Evolutionary conservation across 2,797 vertebrate genomes (phyloP).

Genomic region (Ctenochaetus hawaiiensis): DNA sequence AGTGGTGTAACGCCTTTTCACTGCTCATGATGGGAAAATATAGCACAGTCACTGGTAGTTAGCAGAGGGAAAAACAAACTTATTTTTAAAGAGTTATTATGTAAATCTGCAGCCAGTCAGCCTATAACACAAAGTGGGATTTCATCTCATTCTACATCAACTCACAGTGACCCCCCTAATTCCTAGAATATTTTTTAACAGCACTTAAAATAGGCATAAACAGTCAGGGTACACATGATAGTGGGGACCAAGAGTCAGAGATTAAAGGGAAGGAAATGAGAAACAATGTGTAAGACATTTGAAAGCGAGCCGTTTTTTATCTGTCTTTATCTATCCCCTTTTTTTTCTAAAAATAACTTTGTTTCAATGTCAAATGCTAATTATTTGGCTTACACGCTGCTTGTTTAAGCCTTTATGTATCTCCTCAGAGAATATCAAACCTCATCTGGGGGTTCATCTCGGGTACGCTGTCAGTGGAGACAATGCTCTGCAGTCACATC

Average conservation of each 20-base stretch:
- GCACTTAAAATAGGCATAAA: not conserved
- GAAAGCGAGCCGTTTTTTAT: not conserved
- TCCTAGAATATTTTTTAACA: not conserved
- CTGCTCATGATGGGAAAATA: constrained; percentile 13
- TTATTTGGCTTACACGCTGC: not conserved
- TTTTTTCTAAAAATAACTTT: constrained; percentile 13
- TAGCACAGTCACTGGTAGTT: not conserved
- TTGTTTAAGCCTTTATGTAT: not conserved
- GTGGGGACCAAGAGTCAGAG: not conserved
- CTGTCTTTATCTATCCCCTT: not conserved
- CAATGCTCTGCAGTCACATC: not conserved
- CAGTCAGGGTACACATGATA: not conserved
- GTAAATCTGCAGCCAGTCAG: not conserved
- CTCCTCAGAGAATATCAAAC: not conserved
- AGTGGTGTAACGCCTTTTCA: constrained; percentile 3
- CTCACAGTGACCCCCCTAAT: not conserved
- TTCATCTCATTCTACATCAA: not conserved
- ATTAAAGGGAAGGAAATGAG: not conserved
- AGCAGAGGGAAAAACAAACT: not conserved
- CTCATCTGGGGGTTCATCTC: constrained; percentile 10
- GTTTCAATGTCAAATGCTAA: not conserved
- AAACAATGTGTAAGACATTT: not conserved
- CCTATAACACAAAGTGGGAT: not conserved
- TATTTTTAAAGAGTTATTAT: not conserved
- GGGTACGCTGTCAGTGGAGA: constrained; percentile 6